A percentile compares a stretch with the other conserved stretches of the same genome.
phyloP scores from a whole-genome alignment of 2,797 vertebrate species.

The Aeoliscus strigatus region DNA sequence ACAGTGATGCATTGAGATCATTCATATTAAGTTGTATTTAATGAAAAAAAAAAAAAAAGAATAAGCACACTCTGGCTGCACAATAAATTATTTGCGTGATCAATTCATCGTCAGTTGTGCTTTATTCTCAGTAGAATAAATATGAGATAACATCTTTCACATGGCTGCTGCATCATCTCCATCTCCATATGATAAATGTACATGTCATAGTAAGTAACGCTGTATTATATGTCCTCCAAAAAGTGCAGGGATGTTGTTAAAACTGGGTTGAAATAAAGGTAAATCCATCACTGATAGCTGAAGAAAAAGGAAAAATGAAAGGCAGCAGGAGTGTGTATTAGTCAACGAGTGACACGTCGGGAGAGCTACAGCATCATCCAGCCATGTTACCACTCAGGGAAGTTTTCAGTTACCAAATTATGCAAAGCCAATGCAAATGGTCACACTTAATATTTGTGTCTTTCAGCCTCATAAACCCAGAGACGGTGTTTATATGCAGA shows the following conservation, averaged over 20 bases:
- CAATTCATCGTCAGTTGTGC: not conserved
- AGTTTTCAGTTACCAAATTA: slow-evolving; percentile 24
- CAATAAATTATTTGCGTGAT: too few species aligned
- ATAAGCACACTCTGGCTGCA: too few species aligned
- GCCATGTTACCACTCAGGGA: slow-evolving; percentile 1
- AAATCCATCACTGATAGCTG: not conserved
- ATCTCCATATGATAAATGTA: not conserved
- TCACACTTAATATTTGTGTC: slow-evolving; percentile 29
- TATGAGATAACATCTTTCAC: not conserved
- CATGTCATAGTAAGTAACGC: too few species aligned
- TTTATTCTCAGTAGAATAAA: not conserved
- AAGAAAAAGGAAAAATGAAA: not conserved
- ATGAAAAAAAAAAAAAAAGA: too few species aligned
- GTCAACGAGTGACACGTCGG: not conserved
- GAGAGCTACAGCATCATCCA: slow-evolving; percentile 12
- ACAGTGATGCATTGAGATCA: too few species aligned
- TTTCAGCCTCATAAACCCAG: slow-evolving; percentile 18
- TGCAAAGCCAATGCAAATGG: slow-evolving; percentile 19
- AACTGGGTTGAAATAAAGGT: not conserved
- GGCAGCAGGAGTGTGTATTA: not conserved
- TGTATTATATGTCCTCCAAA: not conserved
- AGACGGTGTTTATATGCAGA: slow-evolving; percentile 20
- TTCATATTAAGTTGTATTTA: too few species aligned
- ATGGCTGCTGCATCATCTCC: not conserved
- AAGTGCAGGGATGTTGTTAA: not conserved